Evolutionary conservation across 2,888 invertebrate species (phyloP), one percentile per base, ranked within the genome.

Genomic region (Latheticus oryzae): DNA sequence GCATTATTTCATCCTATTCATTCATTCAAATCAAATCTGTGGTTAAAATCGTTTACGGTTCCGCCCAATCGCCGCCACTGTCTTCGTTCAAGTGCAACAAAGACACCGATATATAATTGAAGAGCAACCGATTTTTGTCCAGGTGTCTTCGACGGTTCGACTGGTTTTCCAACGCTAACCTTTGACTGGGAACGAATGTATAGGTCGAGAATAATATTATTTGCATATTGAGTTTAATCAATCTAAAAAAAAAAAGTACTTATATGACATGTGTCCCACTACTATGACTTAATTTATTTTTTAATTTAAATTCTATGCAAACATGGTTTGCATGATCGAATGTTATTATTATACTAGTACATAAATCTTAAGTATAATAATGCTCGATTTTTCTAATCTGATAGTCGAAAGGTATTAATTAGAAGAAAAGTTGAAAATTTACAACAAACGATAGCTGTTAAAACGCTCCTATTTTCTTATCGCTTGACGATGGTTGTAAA

Each of bases 281-380:
- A 37, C 7, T 48, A 50, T 32, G 45, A 54, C 53, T 54, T 35
- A 54, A 54, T 54, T 54, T 38, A 57, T 35, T 52, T 57, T 58
- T 58, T 47, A 47, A 58, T 52, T 52, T 45, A 52, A 58, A 58
- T 52, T 52, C 51, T 52, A 58, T 52, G 52, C 45, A 35, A 58
- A 58, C 58, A 52, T 13, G 43, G 32, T 33, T 54, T 21, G 53
- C 53, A 54, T 54, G 53, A 54, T 54, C 53, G 35, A 45, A 19
- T 28, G 35, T 43, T 43, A 21, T 54, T 54, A 45, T 54, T 54
- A 45, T 45, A 28, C 16, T 35, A 35, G 53, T 11, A 26, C 37
- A 28, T 54, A 54, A 54, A 54, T 54, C 45, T 24, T n/a, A 17
- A 24, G 43, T 45, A 54, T 54, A 54, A 54, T 45, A 54, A 54